These are phyloP conservation scores for Eclectus roratus DNA, from an alignment of 2,113 vertebrate species.

Conservation along the genomic window DNA sequence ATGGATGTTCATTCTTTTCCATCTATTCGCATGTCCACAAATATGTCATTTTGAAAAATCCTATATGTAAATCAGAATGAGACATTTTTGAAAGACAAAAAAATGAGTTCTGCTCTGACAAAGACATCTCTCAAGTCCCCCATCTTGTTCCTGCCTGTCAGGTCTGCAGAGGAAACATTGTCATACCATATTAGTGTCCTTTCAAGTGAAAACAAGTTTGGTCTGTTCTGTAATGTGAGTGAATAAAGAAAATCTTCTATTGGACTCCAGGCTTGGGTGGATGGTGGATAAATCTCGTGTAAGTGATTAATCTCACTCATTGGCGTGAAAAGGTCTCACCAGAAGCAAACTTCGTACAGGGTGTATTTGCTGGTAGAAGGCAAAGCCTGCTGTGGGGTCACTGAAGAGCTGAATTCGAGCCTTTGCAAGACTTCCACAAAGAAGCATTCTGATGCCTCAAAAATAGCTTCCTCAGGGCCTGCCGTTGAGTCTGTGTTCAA, in stretches of 20 bases:
- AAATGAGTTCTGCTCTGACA: conserved; percentile 7
- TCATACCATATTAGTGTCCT: not conserved
- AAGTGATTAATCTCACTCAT: not conserved
- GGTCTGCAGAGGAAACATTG: not conserved
- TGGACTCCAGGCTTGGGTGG: not conserved
- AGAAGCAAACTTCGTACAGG: not conserved
- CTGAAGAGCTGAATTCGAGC: not conserved
- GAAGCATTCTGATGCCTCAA: not conserved
- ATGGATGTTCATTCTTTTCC: not conserved
- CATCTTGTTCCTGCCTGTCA: not conserved
- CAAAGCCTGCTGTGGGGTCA: not conserved
- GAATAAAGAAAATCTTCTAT: not conserved
- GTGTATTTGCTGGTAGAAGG: not conserved
- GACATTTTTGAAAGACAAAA: conserved; percentile 9
- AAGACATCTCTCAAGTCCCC: not conserved
- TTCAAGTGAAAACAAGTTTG: conserved; percentile 10
- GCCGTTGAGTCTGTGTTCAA: not conserved
- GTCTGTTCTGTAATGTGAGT: not conserved
- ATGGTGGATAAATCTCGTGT: not conserved
- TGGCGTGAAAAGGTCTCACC: not conserved
- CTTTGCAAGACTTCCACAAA: not conserved
- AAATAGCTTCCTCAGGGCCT: not conserved
- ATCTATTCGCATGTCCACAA: not conserved
- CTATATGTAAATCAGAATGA: not conserved
- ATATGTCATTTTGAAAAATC: not conserved